Base-by-base conservation (phyloP, 2,888 invertebrate genomes). In the Rhaphigaster nebulosa region DNA sequence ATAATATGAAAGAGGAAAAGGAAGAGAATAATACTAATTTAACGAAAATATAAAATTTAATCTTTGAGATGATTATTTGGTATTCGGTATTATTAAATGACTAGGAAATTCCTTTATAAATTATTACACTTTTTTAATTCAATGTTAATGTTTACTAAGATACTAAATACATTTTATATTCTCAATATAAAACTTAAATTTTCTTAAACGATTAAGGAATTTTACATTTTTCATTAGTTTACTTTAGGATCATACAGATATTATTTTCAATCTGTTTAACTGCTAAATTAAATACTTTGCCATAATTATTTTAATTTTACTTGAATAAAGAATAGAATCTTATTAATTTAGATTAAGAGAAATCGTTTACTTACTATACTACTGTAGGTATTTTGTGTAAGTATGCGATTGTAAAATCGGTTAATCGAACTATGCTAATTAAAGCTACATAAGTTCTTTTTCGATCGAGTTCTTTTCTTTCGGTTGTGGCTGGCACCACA, bases 401-500 rank as follows among this genome's bases (percentile, higher is more conserved):
- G 23, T 56, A 26, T 26, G 1, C n/a, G 1, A 29, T 1, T 20
- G 8, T 56, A 52, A 12, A 52, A 52, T 52, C 26, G 26, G n/a
- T 13, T 29, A 29, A 76, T 76, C 70, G 8, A 20, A 34, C 18
- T 76, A 38, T 6, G 1, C 34, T 76, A 76, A 38, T 76, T 76
- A 76, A 84, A 45, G 1, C 45, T 84, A 84, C 84, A 84, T 84
- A 84, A 84, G 84, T 84, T 84, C 45, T 45, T 50, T 84, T 84
- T 84, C 84, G 45, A 84, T 84, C 4, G 87, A 38, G 34, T 54
- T 45, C 70, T 91, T 92, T 60, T 91, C 90, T 56, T 92, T 92
- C 34, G 92, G 92, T 26, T 92, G 91, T 23, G 92, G 92, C 45
- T 92, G 92, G 90, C 93, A 93, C 92, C 92, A 93, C 92, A 93